Base-by-base conservation (phyloP, 1,140 invertebrate species). In the Anadara kagoshimensis region DNA sequence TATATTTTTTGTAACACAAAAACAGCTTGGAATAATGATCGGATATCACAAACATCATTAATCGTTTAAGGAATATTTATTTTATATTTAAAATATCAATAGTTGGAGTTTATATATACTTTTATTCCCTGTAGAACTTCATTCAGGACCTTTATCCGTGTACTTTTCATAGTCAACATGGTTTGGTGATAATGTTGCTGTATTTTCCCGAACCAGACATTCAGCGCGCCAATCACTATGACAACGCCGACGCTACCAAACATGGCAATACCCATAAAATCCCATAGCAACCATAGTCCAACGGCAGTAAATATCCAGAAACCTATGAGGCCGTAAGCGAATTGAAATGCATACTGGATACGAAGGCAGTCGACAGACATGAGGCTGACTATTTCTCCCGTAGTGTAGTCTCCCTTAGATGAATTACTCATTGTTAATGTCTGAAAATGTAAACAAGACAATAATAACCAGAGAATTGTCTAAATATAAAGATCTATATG, bases 261-360 rank as follows among this genome's bases (percentile, higher is more conserved):
- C 36, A 83, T 83, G 11, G 86, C 78, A n/a, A 78, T 29, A 0
- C 87, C 91, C 66, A 93, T 88, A 73, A 93, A 93, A 41, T 93
- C 91, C 95, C 95, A 98, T 1, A 99, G 88, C 89, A 98, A 96
- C 81, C 94, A 97, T 16, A 98, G 86, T 0, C 95, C 79, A 45
- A 76, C 43, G 12, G 51, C 44, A 5, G 76, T 49, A 1, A 70
- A 59, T 7, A 76, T 29, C 20, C 67, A 54, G 26, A 66, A 69
- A 5, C 72, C 69, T 10, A 76, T 20, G 0, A 75, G 43, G 24
- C 75, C 69, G 45, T 76, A 57, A 0, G 86, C 90, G 83, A 96
- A 76, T 36, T 54, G 64, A 29, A 87, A 75, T 14, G 65, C 72
- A 67, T 91, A 89, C 51, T 84, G 81, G 5, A 89, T 75, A 16